Percentiles rank a stretch among this genome's conserved stretches.
These are phyloP conservation scores for Schlechtendalia chinensis DNA, from an alignment of 1,140 invertebrate species.

Conservation along the genomic window DNA sequence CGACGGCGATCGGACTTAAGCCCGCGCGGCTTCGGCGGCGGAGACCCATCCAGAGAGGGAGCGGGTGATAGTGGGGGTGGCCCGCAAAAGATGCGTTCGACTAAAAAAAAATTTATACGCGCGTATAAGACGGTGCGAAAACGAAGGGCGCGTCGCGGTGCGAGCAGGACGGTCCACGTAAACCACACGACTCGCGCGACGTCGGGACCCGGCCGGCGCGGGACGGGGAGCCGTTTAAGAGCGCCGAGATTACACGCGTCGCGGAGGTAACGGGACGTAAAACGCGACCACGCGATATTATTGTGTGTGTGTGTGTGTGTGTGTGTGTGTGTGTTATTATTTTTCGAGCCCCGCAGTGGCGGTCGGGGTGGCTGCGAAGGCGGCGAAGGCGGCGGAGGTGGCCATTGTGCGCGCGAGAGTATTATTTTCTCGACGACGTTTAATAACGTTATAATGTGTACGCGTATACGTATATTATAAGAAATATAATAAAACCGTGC, in stretches of 20 bases:
- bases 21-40: too few species aligned
- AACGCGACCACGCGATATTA: not conserved
- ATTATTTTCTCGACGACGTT: constrained; percentile 19
- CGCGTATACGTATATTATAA: too few species aligned
- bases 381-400: not conserved
- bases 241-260: constrained; percentile 7
- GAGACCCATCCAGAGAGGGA: too few species aligned
- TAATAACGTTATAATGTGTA: not conserved
- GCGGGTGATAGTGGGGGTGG: too few species aligned
- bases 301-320: not conserved
- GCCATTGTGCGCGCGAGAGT: not conserved
- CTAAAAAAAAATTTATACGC: too few species aligned
- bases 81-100: too few species aligned
- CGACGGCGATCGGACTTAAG: not conserved
- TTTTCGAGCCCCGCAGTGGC: not conserved
- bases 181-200: too few species aligned
- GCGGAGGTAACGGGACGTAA: constrained; percentile 27
- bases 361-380: too few species aligned
- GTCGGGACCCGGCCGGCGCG: too few species aligned
- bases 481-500: constrained; percentile 24
- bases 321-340: not conserved
- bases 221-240: constrained; percentile 18
- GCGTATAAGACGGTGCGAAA: too few species aligned
- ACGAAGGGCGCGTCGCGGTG: too few species aligned
- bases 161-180: too few species aligned